Evolutionary conservation across 2,113 vertebrate genomes (phyloP), one percentile per base, ranked within the genome.

Genomic region (Gobiocypris rarus): DNA sequence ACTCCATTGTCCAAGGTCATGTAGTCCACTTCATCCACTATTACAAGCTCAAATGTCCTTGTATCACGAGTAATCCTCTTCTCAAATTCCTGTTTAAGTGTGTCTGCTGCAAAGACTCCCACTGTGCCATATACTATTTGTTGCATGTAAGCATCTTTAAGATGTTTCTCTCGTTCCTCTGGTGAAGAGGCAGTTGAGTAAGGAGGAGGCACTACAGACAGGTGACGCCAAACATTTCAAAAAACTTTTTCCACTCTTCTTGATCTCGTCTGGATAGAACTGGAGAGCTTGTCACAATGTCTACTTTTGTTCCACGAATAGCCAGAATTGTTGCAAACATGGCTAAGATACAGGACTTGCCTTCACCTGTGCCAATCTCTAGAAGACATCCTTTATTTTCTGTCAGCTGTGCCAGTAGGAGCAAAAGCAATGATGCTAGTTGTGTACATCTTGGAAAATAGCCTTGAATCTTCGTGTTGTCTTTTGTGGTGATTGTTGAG

Each of bases 11-110:
- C 89, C 65, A 90, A 73, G 17, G 87, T 89, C 87, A 90, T 90
- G 70, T 90, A n/a, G n/a, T n/a, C 89, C 13, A 90, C 89, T 48
- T 90, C 89, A 63, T 90, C 89, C 38, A 90, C 88, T 31, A 90
- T 76, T 5, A 89, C 89, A n/a, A 89, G 26, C 15, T 90, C 86
- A 69, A 85, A 90, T 13, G 38, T 73, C 14, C 88, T 85, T 5
- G 26, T 31, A 65, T 45, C 61, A 10, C 80, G 78, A 17, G 87
- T 88, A 5, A 67, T 56, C 19, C 45, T 76, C 70, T 76, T 88
- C 31, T 15, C 86, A 78, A 26, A 89, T 52, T 89, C 88, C 59
- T 89, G 86, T 71, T 81, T 89, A 5, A 89, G 80, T 5, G 52
- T 67, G 38, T 89, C 86, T 61, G 88, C 88, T 76, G 88, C 86